Percentiles rank a stretch among this genome's conserved stretches.
Conservation (phyloP, 2,888 invertebrate genomes). For the Phragmatobia fuliginosa region DNA sequence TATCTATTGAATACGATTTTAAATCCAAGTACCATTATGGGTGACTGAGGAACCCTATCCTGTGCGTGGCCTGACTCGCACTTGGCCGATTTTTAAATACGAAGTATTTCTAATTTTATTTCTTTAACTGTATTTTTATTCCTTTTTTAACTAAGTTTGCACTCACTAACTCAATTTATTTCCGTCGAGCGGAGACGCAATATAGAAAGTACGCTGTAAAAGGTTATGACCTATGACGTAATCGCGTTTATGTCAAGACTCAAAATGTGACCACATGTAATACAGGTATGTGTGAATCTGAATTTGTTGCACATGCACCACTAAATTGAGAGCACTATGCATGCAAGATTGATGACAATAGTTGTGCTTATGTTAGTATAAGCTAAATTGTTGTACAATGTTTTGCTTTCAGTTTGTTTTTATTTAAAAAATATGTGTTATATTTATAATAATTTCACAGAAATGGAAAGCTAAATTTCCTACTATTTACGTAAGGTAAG, state of each 20-base stretch:
- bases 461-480: no score
- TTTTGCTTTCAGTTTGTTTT: no score
- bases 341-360: conserved; percentile 3
- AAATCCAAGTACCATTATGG: no score
- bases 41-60: no score
- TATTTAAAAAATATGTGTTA: no score
- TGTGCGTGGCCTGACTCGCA: no score
- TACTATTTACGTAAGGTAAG: no score
- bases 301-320: background rate
- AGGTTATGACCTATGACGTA: conserved; percentile 18
- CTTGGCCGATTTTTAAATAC: no score
- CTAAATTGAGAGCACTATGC: background rate
- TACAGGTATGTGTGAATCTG: background rate
- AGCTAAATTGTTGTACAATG: no score
- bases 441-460: no score
- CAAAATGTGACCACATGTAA: conserved; percentile 1
- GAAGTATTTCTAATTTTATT: no score
- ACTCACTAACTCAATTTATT: background rate
- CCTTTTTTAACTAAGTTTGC: background rate
- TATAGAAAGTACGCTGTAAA: conserved; percentile 9
- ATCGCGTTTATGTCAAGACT: conserved; percentile 9
- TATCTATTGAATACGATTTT: no score
- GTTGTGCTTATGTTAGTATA: background rate
- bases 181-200: conserved; percentile 1
- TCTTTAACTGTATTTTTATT: background rate